phyloP scores from a whole-genome alignment of 1,140 invertebrate species.

The Linepithema humile region DNA sequence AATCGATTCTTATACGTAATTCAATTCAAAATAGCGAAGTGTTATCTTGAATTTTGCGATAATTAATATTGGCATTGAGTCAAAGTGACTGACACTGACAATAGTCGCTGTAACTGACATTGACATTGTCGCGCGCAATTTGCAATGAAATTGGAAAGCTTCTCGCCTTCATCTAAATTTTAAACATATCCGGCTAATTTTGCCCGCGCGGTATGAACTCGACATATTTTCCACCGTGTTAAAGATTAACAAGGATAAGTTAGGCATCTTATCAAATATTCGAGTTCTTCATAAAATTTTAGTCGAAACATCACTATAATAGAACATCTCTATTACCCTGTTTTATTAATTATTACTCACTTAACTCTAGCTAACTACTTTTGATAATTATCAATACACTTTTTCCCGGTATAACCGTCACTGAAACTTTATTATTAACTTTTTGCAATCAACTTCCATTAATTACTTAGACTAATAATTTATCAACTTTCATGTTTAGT shows the following conservation, averaged over 20 bases:
- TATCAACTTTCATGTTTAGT: neutral
- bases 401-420: neutral
- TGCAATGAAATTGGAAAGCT: conserved; percentile 13
- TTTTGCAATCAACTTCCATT: neutral
- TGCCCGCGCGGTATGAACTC: neutral
- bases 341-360: neutral
- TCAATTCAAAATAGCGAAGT: conserved; percentile 4
- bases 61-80: conserved; percentile 50
- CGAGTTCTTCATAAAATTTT: neutral
- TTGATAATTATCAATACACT: neutral
- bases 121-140: conserved; percentile 34
- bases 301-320: too few relatives aligned
- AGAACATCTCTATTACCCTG: neutral
- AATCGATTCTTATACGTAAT: conserved; percentile 14
- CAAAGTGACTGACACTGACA: conserved; percentile 25
- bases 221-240: neutral
- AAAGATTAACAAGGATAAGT: neutral
- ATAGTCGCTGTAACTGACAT: conserved; percentile 42
- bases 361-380: neutral
- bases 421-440: neutral
- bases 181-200: neutral
- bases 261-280: neutral
- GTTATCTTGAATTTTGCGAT: conserved; percentile 31
- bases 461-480: neutral
- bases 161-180: conserved; percentile 14